Evolutionary conservation across 2,797 vertebrate genomes (phyloP).

Genomic region (Numenius phaeopus): DNA sequence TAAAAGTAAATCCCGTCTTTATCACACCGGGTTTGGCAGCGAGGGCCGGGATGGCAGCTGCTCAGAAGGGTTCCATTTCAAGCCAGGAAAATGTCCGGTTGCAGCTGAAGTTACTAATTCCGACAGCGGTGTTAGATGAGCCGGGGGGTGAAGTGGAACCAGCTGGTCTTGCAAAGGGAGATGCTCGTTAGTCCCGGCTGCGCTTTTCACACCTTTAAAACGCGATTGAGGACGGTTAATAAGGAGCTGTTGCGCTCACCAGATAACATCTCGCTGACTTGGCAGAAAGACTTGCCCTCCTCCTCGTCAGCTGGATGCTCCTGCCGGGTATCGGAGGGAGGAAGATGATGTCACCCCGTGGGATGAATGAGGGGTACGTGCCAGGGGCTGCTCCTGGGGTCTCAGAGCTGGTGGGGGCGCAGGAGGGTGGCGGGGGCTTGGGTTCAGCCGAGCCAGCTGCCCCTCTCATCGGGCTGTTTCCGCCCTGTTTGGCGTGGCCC

Average conservation of each 20-base stretch:
- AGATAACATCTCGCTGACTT: neutral
- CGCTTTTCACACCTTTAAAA: neutral
- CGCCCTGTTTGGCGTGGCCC: neutral
- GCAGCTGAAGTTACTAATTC: neutral
- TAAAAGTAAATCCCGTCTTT: neutral
- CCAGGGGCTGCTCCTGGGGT: neutral
- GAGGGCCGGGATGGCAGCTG: neutral
- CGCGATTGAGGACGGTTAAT: neutral
- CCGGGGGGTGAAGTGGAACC: neutral
- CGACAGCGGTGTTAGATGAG: neutral
- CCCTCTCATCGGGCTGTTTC: neutral
- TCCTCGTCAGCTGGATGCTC: too few species aligned
- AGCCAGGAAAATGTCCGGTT: neutral
- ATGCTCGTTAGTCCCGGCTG: neutral
- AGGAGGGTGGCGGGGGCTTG: neutral
- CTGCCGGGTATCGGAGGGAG: neutral
- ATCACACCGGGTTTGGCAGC: accelerated
- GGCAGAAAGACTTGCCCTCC: neutral
- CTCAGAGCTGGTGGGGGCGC: neutral
- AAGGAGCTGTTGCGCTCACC: neutral
- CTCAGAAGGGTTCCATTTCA: neutral
- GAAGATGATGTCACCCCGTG: neutral
- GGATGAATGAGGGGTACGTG: neutral
- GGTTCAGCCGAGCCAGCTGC: neutral
- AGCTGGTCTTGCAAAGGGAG: neutral